phyloP scores from a whole-genome alignment of 2,888 invertebrate species.

The Nycteola revayana region DNA sequence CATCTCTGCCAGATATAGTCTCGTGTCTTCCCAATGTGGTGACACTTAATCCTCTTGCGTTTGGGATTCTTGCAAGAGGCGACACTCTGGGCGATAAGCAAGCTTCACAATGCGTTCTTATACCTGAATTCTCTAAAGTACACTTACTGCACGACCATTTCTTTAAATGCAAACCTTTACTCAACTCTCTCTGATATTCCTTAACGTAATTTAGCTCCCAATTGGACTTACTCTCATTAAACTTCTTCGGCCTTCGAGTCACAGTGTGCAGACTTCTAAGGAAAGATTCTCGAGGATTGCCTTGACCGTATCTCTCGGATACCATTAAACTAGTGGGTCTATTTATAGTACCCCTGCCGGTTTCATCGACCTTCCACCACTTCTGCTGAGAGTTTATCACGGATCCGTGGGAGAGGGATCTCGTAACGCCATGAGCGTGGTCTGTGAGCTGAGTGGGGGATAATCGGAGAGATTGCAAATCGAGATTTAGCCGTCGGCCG shows the following conservation, averaged over 20 bases:
- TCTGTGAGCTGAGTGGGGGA: slow-evolving; percentile 67
- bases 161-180: slow-evolving; percentile 64
- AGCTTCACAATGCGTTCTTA: slow-evolving; percentile 86
- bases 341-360: slow-evolving; percentile 61
- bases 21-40: slow-evolving; percentile 73
- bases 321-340: slow-evolving; percentile 83
- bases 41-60: slow-evolving; percentile 68
- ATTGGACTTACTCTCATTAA: slow-evolving; percentile 70
- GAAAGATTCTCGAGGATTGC: slow-evolving; percentile 66
- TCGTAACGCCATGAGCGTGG: slow-evolving; percentile 76
- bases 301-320: slow-evolving; percentile 72
- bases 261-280: slow-evolving; percentile 71
- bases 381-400: slow-evolving; percentile 78
- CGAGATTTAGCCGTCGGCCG: slow-evolving; percentile 62
- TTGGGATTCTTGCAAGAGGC: slow-evolving; percentile 60
- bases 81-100: slow-evolving; percentile 86
- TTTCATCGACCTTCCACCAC: slow-evolving; percentile 78
- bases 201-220: slow-evolving; percentile 76
- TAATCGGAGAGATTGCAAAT: slow-evolving; percentile 62
- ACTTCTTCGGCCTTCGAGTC: slow-evolving; percentile 71
- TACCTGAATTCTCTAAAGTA: slow-evolving; percentile 87
- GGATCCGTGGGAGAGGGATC: slow-evolving; percentile 85
- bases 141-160: slow-evolving; percentile 89
- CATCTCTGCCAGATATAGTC: slow-evolving; percentile 55
- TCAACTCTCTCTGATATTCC: slow-evolving; percentile 72